These are phyloP conservation scores for Hipposideros armiger DNA, from an alignment of 2,113 vertebrate species.

Conservation along the genomic window DNA sequence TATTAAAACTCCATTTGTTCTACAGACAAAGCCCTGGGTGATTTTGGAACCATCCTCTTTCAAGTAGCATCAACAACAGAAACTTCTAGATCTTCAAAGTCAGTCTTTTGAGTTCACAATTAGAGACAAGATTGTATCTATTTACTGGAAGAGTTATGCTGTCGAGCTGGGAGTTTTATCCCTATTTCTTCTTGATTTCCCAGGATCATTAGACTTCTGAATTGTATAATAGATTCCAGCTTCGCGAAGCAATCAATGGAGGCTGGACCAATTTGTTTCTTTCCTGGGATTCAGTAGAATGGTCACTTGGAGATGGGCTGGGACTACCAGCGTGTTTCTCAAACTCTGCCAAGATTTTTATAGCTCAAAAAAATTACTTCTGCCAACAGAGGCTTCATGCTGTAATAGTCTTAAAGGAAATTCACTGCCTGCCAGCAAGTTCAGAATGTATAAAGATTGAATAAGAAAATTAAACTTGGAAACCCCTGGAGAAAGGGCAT, in stretches of 20 bases:
- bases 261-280: not conserved
- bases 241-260: not conserved
- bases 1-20: conserved; percentile 80
- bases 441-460: not conserved
- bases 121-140: not conserved
- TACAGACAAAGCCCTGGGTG: conserved; percentile 62
- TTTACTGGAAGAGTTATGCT: not conserved
- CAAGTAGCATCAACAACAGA: conserved; percentile 16
- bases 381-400: not conserved
- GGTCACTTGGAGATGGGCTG: not conserved
- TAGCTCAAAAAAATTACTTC: conserved; percentile 39
- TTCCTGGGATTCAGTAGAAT: not conserved
- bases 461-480: not conserved
- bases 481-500: not conserved
- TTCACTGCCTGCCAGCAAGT: not conserved
- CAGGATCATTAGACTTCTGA: conserved; percentile 1
- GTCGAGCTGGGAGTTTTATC: not conserved
- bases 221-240: not conserved
- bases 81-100: conserved; percentile 39
- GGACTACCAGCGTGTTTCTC: not conserved
- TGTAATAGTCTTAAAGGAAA: not conserved
- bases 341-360: conserved; percentile 55
- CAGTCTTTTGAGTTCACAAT: not conserved
- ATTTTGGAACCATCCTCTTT: conserved; percentile 59
- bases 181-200: conserved; percentile 63